Percentiles rank a stretch among this genome's conserved stretches.
Conservation (phyloP, 2,113 vertebrate species). For the Etia nguti region DNA sequence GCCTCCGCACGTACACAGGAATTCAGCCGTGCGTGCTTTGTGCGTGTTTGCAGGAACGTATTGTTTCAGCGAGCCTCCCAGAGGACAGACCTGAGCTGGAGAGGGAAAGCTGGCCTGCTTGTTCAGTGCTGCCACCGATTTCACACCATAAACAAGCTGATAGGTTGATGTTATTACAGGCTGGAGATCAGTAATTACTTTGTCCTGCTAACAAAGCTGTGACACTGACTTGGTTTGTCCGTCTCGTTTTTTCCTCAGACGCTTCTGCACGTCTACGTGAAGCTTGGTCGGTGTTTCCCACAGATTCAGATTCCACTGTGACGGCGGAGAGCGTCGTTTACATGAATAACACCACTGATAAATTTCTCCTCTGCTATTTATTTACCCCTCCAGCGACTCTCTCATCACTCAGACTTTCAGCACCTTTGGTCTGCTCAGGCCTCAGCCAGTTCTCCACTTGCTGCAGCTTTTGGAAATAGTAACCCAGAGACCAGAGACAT, state of each 20-base stretch:
- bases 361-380: not conserved
- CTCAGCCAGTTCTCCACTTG: not conserved
- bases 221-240: not conserved
- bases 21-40: not conserved
- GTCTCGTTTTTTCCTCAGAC: not conserved
- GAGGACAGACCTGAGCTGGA: not conserved
- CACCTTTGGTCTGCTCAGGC: not conserved
- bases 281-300: not conserved
- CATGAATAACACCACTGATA: accelerated
- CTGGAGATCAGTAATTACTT: not conserved
- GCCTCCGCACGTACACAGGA: not conserved
- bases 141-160: not conserved
- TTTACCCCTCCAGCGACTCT: not conserved
- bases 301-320: no score
- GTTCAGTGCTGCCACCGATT: not conserved
- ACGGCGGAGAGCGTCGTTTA: accelerated
- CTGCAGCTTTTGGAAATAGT: not conserved
- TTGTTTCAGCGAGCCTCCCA: not conserved
- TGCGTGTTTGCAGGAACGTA: not conserved
- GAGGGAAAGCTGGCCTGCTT: not conserved
- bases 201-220: not conserved
- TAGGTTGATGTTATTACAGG: not conserved
- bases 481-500: not conserved
- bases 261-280: not conserved
- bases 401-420: accelerated